These are phyloP conservation scores for Perccottus glenii DNA, from an alignment of 2,113 vertebrate species.

Conservation along the genomic window DNA sequence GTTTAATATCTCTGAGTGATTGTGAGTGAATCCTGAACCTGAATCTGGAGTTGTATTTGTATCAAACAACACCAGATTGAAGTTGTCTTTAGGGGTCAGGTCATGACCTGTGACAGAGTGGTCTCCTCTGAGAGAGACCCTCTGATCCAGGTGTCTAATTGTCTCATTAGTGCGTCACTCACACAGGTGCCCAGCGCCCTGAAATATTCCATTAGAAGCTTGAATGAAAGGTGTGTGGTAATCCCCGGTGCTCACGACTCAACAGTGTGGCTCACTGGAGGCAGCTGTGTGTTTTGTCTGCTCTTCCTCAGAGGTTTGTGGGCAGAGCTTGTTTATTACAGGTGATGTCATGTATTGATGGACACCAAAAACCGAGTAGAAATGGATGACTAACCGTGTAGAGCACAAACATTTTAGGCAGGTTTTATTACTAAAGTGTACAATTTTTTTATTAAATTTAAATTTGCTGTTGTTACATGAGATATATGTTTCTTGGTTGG, in stretches of 20 bases:
- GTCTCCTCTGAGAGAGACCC: neutral
- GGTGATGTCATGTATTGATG: neutral
- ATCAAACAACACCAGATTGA: constrained; percentile 7
- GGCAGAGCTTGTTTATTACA: neutral
- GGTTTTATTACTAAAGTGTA: too few species aligned
- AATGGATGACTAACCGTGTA: too few species aligned
- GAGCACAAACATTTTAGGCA: neutral
- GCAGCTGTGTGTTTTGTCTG: constrained; percentile 1
- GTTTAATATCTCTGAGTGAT: constrained; percentile 17
- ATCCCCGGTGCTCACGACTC: constrained; percentile 3
- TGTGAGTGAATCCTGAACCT: constrained; percentile 22
- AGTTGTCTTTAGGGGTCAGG: neutral
- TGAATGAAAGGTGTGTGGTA: constrained; percentile 24
- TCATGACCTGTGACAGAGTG: constrained; percentile 7
- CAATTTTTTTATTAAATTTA: too few species aligned
- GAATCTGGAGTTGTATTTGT: neutral
- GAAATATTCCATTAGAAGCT: constrained; percentile 19
- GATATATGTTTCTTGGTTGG: too few species aligned
- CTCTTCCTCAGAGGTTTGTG: neutral
- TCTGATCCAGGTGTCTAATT: constrained; percentile 31
- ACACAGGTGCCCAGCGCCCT: constrained; percentile 18
- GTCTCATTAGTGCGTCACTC: constrained; percentile 28
- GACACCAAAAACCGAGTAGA: neutral
- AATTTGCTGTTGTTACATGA: too few species aligned
- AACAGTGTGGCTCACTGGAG: neutral